These are phyloP conservation scores for Chinchilla lanigera DNA, from an alignment of 2,113 vertebrate species.

Conservation along the genomic window DNA sequence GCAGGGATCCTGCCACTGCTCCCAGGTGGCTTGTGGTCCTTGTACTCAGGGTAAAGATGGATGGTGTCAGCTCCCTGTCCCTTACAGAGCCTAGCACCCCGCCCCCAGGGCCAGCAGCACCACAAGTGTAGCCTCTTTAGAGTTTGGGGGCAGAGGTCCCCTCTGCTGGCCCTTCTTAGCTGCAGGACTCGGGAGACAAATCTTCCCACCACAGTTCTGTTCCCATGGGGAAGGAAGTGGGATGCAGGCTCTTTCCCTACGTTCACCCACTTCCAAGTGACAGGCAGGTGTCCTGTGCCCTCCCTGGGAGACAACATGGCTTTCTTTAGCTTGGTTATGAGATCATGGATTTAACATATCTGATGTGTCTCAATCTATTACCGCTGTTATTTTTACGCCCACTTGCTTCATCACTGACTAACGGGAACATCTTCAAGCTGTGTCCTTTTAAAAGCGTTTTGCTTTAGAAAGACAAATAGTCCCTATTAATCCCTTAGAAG, in stretches of 20 bases:
- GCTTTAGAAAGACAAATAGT: not conserved
- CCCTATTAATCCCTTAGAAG: not conserved
- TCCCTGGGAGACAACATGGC: not conserved
- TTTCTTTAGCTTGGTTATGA: not conserved
- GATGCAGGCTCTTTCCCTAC: accelerated
- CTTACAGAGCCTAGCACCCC: not conserved
- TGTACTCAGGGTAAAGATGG: not conserved
- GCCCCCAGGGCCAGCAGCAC: accelerated
- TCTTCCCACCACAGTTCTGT: accelerated
- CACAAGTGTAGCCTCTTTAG: accelerated
- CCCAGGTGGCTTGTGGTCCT: accelerated
- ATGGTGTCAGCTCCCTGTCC: accelerated
- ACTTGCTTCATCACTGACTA: not conserved
- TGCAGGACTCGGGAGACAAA: not conserved
- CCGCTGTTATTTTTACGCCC: not conserved
- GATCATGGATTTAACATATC: accelerated
- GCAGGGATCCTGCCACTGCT: accelerated
- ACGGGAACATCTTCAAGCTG: not conserved
- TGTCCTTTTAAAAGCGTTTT: not conserved
- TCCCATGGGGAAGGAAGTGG: accelerated
- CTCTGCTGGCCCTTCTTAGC: not conserved
- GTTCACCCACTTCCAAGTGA: accelerated
- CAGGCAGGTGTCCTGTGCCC: too few species aligned
- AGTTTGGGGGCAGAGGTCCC: not conserved
- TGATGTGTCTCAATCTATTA: not conserved